Evolutionary conservation across 2,797 vertebrate genomes (phyloP).

Genomic region (Tachyglossus aculeatus): DNA sequence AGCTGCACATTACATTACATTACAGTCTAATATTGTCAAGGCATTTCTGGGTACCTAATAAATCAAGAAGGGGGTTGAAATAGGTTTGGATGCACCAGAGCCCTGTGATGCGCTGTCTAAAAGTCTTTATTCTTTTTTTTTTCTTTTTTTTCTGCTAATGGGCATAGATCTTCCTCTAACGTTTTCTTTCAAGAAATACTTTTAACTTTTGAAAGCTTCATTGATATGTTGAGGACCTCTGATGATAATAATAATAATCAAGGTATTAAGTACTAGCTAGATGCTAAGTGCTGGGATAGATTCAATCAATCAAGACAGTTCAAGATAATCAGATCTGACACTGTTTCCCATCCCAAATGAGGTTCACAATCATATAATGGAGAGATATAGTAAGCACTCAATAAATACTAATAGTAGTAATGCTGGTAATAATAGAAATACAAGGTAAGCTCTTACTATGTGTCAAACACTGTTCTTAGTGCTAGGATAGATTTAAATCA

Average conservation of each 20-base stretch:
- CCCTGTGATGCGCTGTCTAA: not conserved
- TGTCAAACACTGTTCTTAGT: not conserved
- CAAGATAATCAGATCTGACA: no score
- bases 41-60: not conserved
- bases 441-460: not conserved
- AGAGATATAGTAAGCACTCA: not conserved
- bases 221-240: not conserved
- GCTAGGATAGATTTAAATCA: not conserved
- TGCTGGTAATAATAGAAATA: no score
- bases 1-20: not conserved
- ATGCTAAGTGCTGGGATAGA: no score
- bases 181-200: not conserved
- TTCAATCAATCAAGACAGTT: no score
- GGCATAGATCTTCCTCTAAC: not conserved
- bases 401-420: not conserved
- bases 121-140: not conserved
- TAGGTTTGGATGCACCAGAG: not conserved
- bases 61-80: not conserved
- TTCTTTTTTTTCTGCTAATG: not conserved
- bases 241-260: no score
- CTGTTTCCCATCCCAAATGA: no score
- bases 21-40: not conserved
- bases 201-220: not conserved
- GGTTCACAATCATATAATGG: no score
- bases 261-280: no score